phyloP scores from a whole-genome alignment of 2,113 vertebrate genomes.

The Bostrychus sinensis region DNA sequence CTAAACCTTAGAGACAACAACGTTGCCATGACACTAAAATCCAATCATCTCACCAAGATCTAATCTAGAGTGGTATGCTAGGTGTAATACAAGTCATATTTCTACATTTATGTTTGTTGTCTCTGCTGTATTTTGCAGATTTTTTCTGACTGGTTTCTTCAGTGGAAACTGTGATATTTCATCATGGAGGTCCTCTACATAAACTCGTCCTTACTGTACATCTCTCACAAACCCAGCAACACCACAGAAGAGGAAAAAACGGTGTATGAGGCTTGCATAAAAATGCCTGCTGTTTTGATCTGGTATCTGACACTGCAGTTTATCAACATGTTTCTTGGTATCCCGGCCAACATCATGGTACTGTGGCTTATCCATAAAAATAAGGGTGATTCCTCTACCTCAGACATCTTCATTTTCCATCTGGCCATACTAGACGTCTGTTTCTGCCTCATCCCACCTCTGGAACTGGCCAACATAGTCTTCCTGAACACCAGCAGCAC shows the following conservation, averaged over 20 bases:
- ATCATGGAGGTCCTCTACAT: conserved; percentile 51
- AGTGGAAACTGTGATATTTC: not conserved
- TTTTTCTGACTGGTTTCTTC: conserved; percentile 4
- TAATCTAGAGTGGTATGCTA: not conserved
- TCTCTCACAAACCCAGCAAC: conserved; percentile 57
- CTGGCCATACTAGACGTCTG: conserved; percentile 73
- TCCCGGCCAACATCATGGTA: conserved; percentile 78
- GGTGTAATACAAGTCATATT: not conserved
- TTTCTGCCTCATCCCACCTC: conserved; percentile 76
- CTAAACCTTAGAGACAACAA: not conserved
- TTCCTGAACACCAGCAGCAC: conserved; percentile 62
- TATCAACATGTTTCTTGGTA: conserved; percentile 80
- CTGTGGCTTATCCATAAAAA: conserved; percentile 78
- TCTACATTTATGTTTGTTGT: not conserved
- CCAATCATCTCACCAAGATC: not conserved
- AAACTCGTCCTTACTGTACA: conserved; percentile 58
- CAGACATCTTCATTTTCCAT: conserved; percentile 77
- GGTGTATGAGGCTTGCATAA: conserved; percentile 53
- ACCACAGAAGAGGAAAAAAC: conserved; percentile 29
- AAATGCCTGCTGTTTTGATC: conserved; percentile 67
- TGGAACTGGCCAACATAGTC: conserved; percentile 73
- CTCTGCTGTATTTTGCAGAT: conserved; percentile 25
- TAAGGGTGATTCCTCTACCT: conserved; percentile 74
- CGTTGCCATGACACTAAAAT: not conserved
- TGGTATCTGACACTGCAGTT: conserved; percentile 78